A percentile compares a stretch with the other conserved stretches of the same genome.
These are phyloP conservation scores for Protonibea diacanthus DNA, from an alignment of 2,797 vertebrate species.

Conservation along the genomic window DNA sequence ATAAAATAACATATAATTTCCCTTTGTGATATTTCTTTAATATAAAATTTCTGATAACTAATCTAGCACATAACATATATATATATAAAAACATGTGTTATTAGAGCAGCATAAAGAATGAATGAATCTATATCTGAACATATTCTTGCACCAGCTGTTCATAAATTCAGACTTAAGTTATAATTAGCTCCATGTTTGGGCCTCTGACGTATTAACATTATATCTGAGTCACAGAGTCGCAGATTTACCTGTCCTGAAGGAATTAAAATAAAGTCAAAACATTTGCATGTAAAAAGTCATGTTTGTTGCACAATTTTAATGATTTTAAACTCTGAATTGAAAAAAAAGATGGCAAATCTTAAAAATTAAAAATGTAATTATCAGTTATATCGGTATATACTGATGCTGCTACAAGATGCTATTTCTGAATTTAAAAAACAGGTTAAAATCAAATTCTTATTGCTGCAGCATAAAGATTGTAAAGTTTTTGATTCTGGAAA, in stretches of 20 bases:
- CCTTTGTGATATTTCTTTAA: constrained; percentile 8
- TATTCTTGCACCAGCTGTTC: constrained; percentile 46
- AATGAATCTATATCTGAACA: constrained; percentile 11
- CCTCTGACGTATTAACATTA: constrained; percentile 16
- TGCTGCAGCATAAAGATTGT: too few species aligned
- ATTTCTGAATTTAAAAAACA: background rate
- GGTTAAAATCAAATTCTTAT: too few species aligned
- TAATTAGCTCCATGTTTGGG: constrained; percentile 5
- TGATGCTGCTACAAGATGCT: background rate
- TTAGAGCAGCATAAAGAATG: constrained; percentile 27
- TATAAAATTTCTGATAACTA: constrained; percentile 16
- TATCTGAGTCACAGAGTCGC: background rate
- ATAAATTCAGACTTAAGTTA: constrained; percentile 3
- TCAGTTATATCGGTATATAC: background rate
- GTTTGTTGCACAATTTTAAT: background rate
- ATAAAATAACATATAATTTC: background rate
- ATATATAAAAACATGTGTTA: constrained; percentile 9
- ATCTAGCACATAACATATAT: constrained; percentile 2
- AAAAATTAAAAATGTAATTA: too few species aligned
- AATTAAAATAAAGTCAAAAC: background rate
- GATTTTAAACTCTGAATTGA: too few species aligned
- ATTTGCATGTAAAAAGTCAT: background rate
- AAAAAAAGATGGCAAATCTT: too few species aligned
- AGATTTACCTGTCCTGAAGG: background rate
- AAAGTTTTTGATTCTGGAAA: background rate